phyloP scores from a whole-genome alignment of 2,113 vertebrate genomes.

The Sakesphorus luctuosus region DNA sequence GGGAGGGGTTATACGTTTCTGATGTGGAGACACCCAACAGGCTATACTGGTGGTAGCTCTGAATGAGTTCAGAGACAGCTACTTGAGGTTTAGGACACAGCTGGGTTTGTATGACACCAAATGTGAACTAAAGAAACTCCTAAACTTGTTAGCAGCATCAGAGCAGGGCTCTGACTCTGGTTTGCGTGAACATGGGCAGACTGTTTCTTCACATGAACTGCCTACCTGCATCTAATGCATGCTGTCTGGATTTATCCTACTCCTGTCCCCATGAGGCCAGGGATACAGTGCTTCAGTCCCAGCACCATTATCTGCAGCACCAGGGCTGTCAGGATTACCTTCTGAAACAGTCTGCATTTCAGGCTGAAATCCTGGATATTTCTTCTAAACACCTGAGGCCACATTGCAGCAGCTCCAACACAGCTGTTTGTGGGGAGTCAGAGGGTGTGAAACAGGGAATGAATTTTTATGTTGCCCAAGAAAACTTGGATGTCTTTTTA shows the following conservation, averaged over 20 bases:
- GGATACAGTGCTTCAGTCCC: neutral
- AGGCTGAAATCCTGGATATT: neutral
- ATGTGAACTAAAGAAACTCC: neutral
- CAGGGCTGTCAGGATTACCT: neutral
- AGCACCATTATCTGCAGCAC: neutral
- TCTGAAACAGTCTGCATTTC: neutral
- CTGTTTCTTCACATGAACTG: neutral
- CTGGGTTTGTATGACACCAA: neutral
- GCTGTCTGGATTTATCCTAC: neutral
- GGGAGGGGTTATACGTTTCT: neutral
- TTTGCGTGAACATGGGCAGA: neutral
- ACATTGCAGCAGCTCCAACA: neutral
- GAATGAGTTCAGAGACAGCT: neutral
- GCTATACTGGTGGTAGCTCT: neutral
- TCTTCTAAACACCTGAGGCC: neutral
- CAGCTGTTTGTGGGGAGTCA: neutral
- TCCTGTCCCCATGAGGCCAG: neutral
- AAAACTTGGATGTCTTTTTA: neutral
- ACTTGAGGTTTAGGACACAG: neutral
- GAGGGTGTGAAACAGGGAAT: neutral
- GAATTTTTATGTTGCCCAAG: neutral
- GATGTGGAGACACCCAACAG: neutral
- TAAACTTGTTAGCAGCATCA: neutral
- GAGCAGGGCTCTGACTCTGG: neutral
- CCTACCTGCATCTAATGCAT: neutral